These are phyloP conservation scores for Pristiophorus japonicus DNA, from an alignment of 2,113 vertebrate genomes.

Conservation along the genomic window DNA sequence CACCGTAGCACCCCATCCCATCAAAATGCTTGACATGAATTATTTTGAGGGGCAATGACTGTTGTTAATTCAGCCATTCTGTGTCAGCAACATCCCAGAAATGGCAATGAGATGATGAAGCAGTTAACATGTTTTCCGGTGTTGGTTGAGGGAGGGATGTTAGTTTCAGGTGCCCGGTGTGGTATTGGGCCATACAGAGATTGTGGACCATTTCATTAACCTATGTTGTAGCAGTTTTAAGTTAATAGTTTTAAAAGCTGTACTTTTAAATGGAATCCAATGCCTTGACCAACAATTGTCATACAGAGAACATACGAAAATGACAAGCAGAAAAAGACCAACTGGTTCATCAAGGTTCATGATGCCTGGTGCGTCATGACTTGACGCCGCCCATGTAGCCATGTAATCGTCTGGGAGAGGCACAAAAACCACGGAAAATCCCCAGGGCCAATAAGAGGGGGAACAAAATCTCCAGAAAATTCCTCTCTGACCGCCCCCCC, in stretches of 20 bases:
- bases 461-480: neutral
- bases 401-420: neutral
- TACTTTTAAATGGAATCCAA: no score
- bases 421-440: neutral
- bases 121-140: neutral
- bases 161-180: neutral
- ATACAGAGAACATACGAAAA: neutral
- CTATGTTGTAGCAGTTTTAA: no score
- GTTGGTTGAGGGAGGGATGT: neutral
- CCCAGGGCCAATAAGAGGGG: neutral
- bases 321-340: neutral
- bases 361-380: neutral
- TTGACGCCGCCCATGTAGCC: neutral
- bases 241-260: no score
- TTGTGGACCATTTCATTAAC: no score
- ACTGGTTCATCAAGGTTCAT: no score
- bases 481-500: neutral
- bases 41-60: constrained; percentile 10
- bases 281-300: no score
- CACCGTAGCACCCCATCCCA: neutral
- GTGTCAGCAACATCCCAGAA: neutral
- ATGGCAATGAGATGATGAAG: neutral
- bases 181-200: neutral
- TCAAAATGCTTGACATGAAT: neutral
- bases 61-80: neutral